Evolutionary conservation across 1,140 invertebrate genomes (phyloP), one percentile per base, ranked within the genome.

Genomic region (Drosophila parabipectinata): DNA sequence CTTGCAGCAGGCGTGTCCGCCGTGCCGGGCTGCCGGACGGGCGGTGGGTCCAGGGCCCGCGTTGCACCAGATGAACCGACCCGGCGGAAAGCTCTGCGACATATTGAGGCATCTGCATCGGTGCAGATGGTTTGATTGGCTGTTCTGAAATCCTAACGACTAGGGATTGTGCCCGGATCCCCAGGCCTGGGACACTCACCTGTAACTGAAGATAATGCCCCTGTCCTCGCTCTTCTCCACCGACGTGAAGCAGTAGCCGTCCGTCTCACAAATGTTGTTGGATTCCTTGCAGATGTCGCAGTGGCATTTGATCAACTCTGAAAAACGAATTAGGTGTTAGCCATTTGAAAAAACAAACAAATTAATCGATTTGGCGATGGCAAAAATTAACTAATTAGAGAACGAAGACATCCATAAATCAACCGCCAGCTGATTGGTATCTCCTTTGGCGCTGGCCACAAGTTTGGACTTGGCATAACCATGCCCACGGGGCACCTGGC

Each of bases 171-270:
- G 60, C 39, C 63, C 34, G 51, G 41, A 1, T 39, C 45, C 8
- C 45, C 8, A 14, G 3, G 26, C 28, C 32, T 4, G 12, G 37
- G 44, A n/a, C 39, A 78, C 67, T 92, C 95, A 97, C 97, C 96
- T 95, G 92, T 95, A 96, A 45, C 94, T 94, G 91, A 95, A 94
- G 61, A 93, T 94, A 66, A 94, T 93, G 64, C 92, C 92, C 45
- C 34, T 56, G 55, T 93, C 94, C 76, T 94, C 94, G 53, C 95
- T 93, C 69, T 95, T 91, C 62, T 94, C 94, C 58, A 95, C 95
- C 28, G 96, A 96, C 3, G 97, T 96, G 79, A 96, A 97, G 92
- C 97, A 98, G 81, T 95, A 96, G 15, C 97, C 97, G 93, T 98
- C 96, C 5, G 97, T 98, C 90, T 95, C 94, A 93, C 97, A 98